phyloP scores from a whole-genome alignment of 2,888 invertebrate species.

The Nomada flava region DNA sequence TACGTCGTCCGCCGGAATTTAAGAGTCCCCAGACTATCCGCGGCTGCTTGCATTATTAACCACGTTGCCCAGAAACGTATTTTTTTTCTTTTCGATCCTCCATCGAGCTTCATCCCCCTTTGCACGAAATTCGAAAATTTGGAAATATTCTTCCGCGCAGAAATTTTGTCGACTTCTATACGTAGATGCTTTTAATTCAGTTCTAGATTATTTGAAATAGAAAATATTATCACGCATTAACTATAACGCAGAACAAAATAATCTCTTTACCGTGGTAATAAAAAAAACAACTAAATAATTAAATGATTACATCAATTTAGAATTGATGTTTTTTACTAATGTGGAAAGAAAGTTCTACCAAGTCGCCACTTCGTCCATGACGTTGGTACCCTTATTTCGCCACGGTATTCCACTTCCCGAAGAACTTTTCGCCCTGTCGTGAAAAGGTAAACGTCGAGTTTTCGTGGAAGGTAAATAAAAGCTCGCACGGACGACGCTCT shows the following conservation, averaged over 20 bases:
- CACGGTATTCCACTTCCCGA: conserved; percentile 25
- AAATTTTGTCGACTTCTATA: too few species aligned
- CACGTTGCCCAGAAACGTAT: conserved; percentile 27
- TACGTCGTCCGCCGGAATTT: conserved; percentile 43
- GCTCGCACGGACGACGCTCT: neutral
- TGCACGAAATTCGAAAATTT: conserved; percentile 14
- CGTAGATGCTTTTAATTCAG: too few species aligned
- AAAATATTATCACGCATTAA: too few species aligned
- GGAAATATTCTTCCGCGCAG: too few species aligned
- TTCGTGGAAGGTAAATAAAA: conserved; percentile 54
- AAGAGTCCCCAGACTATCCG: conserved; percentile 15
- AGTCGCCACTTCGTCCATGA: conserved; percentile 19
- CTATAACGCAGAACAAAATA: too few species aligned
- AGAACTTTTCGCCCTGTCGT: conserved; percentile 41
- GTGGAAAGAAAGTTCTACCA: conserved; percentile 8
- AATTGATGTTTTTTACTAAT: too few species aligned
- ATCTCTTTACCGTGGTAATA: too few species aligned
- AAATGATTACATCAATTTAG: too few species aligned
- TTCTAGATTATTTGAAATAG: too few species aligned
- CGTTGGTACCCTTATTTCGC: conserved; percentile 28
- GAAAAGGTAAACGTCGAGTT: conserved; percentile 55
- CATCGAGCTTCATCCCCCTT: neutral
- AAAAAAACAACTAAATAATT: too few species aligned
- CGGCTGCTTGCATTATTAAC: conserved; percentile 36
- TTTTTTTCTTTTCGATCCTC: conserved; percentile 13